phyloP scores from a whole-genome alignment of 2,113 vertebrate species.

The Ellobius talpinus region DNA sequence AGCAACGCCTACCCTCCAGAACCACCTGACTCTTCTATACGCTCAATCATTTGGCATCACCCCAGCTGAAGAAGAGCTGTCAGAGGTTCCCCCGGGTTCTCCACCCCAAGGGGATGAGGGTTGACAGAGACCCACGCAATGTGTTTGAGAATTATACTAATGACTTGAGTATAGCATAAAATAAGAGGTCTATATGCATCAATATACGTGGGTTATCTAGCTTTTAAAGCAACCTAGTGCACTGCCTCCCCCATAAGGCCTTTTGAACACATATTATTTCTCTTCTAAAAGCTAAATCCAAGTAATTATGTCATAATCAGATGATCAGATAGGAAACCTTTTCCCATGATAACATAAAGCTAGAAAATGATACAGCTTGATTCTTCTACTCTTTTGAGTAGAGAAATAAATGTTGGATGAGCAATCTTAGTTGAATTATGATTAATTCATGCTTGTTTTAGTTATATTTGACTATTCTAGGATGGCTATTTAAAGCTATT shows the following conservation, averaged over 20 bases:
- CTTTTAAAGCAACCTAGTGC: neutral
- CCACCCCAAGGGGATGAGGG: neutral
- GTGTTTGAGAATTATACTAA: slow-evolving; percentile 28
- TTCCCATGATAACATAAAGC: neutral
- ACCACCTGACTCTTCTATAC: slow-evolving; percentile 79
- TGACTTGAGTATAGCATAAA: slow-evolving; percentile 61
- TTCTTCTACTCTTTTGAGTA: slow-evolving; percentile 45
- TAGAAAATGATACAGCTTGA: slow-evolving; percentile 11
- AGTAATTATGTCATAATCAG: slow-evolving; percentile 10
- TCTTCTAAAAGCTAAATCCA: slow-evolving; percentile 51
- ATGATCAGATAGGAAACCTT: neutral
- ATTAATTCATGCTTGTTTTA: slow-evolving; percentile 51
- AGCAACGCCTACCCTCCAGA: slow-evolving; percentile 66
- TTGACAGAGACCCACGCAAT: neutral
- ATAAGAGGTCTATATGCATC: neutral
- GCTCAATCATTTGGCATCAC: slow-evolving; percentile 70
- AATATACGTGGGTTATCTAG: slow-evolving; percentile 1
- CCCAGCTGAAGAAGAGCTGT: neutral
- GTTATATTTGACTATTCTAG: neutral
- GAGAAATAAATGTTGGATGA: slow-evolving; percentile 46
- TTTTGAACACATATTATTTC: slow-evolving; percentile 23
- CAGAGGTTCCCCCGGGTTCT: neutral
- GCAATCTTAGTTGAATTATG: slow-evolving; percentile 46
- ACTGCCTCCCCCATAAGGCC: slow-evolving; percentile 11
- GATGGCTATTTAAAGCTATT: slow-evolving; percentile 44